phyloP scores from a whole-genome alignment of 2,113 vertebrate genomes.

The Syngnathus scovelli region DNA sequence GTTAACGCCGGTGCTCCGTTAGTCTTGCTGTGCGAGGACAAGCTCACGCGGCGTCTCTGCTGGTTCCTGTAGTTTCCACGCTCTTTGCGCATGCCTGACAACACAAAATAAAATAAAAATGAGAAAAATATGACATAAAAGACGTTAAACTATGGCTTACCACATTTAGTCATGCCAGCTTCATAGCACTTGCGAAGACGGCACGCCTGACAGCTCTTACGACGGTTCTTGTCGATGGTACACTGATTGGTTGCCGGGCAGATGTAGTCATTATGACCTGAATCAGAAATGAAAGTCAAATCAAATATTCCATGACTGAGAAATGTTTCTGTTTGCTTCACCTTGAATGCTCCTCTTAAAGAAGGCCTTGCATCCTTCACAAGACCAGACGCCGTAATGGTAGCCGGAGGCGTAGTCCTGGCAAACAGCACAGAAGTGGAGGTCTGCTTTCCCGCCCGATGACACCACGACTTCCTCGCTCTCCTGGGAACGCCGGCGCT shows the following conservation, averaged over 20 bases:
- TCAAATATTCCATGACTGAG: background rate
- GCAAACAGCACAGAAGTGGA: slow-evolving; percentile 93
- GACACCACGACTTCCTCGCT: slow-evolving; percentile 64
- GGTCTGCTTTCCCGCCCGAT: slow-evolving; percentile 76
- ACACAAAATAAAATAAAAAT: background rate
- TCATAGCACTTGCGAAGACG: slow-evolving; percentile 93
- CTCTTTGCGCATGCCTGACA: slow-evolving; percentile 68
- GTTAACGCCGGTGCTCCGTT: slow-evolving; percentile 3
- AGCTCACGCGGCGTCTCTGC: slow-evolving; percentile 67
- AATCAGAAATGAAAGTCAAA: background rate
- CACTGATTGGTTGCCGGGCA: slow-evolving; percentile 98
- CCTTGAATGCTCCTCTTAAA: slow-evolving; percentile 99
- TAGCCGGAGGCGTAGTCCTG: slow-evolving; percentile 98
- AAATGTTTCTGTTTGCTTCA: slow-evolving; percentile 22
- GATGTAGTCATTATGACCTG: slow-evolving; percentile 96
- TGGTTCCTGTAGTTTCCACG: slow-evolving; percentile 49
- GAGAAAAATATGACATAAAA: background rate
- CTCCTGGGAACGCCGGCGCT: slow-evolving; percentile 71
- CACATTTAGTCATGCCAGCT: slow-evolving; percentile 98
- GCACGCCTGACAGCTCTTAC: slow-evolving; percentile 97
- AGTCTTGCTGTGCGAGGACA: slow-evolving; percentile 59
- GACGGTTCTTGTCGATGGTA: slow-evolving; percentile 95
- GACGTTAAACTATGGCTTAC: slow-evolving; percentile 53
- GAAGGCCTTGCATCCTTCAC: slow-evolving; percentile 98
- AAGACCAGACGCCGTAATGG: slow-evolving; percentile 98